Conservation (phyloP, 2,113 vertebrate species). For the Macaca nemestrina region DNA sequence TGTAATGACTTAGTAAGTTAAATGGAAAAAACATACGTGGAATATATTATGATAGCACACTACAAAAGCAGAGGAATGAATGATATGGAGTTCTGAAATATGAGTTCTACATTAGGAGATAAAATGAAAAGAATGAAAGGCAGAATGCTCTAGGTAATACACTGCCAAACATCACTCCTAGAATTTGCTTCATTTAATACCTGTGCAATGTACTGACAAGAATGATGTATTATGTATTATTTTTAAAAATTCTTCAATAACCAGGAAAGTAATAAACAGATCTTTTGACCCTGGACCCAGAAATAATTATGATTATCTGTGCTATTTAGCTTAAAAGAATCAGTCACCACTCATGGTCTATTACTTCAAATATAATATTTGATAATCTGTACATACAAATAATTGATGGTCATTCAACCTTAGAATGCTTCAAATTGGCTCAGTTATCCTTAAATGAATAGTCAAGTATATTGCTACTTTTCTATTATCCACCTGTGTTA, state of each 20-base stretch:
- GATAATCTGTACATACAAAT: slow-evolving; percentile 82
- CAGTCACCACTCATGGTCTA: slow-evolving; percentile 78
- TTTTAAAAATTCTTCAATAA: slow-evolving; percentile 82
- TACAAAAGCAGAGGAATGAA: slow-evolving; percentile 66
- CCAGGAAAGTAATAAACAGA: slow-evolving; percentile 78
- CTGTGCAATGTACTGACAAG: slow-evolving; percentile 81
- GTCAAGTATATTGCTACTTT: slow-evolving; percentile 67
- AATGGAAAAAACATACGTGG: slow-evolving; percentile 39
- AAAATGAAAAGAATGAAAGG: slow-evolving; percentile 75
- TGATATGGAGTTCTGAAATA: slow-evolving; percentile 47
- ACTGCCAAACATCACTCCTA: slow-evolving; percentile 81
- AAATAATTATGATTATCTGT: slow-evolving; percentile 86
- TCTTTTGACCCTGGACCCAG: slow-evolving; percentile 82
- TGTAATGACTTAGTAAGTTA: neutral
- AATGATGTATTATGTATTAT: slow-evolving; percentile 84
- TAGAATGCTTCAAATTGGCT: slow-evolving; percentile 76
- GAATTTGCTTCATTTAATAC: slow-evolving; percentile 84
- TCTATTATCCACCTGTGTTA: slow-evolving; percentile 55
- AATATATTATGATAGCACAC: slow-evolving; percentile 21
- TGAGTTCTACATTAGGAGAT: slow-evolving; percentile 61
- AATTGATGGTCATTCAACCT: slow-evolving; percentile 81
- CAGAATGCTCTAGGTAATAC: slow-evolving; percentile 74
- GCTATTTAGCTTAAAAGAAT: slow-evolving; percentile 85
- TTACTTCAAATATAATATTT: slow-evolving; percentile 83
- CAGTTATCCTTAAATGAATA: slow-evolving; percentile 79